Base-by-base conservation (phyloP, 35 echinoderm and acorn worm species). In the Eucidaris tribuloides region DNA sequence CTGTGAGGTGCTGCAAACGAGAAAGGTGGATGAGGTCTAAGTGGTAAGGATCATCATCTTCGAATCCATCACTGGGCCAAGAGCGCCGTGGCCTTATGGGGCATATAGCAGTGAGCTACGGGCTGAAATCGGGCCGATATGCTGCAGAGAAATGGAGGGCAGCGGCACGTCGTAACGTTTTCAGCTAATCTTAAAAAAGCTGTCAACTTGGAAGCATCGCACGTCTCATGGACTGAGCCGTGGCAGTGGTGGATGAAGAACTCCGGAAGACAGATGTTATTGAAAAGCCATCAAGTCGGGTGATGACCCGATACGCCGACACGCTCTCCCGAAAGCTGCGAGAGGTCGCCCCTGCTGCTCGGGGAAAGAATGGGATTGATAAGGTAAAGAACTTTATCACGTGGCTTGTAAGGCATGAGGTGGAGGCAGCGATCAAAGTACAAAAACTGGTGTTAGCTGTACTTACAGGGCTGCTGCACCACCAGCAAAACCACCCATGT, bases 101-200 rank as follows among this genome's bases (percentile, higher is more conserved):
- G 77, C 56, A 11, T 86, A 77, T 54, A 78, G 43, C 28, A 30
- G 28, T 6, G 72, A 87, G 18, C 4, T 54, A 2, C 25, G 76
- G 9, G 85, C 85, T 27, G 79, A 87, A 64, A 87, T 87, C 42
- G 85, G 85, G 23, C n/a, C 29, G 37, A 45, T 87, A 44, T 87
- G 85, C 85, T 18, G 85, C 85, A 6, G 85, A 87, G 36, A 42
- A 61, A 36, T 71, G 85, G 3, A 56, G 58, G 11, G 59, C 54
- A 5, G 76, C 72, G 27, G 85, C 85, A 5, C 52, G 30, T 2
- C 37, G 70, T 34, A 87, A 87, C n/a, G 43, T 87, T 79, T 78
- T 79, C 85, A 19, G 66, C 44, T 39, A 76, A 87, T 0, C 36
- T 87, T 7, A 41, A 77, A 19, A 79, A 62, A 40, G 6, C 48